Conservation (phyloP, 2,888 invertebrate genomes). For the Timema cristinae region DNA sequence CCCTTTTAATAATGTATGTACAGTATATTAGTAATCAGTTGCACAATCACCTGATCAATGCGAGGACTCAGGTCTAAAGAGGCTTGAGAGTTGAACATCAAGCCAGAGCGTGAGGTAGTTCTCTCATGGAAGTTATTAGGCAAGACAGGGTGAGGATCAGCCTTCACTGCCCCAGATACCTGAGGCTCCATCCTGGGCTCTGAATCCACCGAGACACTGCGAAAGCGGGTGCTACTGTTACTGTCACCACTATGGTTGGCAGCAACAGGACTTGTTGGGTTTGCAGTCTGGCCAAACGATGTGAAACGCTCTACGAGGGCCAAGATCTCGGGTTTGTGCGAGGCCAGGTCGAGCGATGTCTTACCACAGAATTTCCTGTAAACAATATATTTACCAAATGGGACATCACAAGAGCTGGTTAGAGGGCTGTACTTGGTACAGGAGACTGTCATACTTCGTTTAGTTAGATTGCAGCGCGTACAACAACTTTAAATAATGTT, state of each 20-base stretch:
- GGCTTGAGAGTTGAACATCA: conserved; percentile 23
- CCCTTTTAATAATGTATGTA: too few species aligned
- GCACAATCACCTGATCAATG: conserved; percentile 34
- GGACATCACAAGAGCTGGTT: too few species aligned
- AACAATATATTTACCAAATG: conserved; percentile 10
- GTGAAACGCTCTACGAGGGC: conserved; percentile 34
- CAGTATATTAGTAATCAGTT: too few species aligned
- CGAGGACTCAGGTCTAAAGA: conserved; percentile 35
- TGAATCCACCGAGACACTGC: conserved; percentile 18
- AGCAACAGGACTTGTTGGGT: conserved; percentile 15
- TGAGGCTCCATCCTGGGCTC: neutral
- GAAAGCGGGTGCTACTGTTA: conserved; percentile 11
- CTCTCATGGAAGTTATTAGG: neutral
- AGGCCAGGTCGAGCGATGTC: conserved; percentile 44
- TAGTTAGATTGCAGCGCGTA: too few species aligned
- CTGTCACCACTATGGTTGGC: conserved; percentile 23
- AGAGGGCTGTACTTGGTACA: too few species aligned
- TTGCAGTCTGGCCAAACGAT: conserved; percentile 20
- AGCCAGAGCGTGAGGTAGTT: conserved; percentile 1
- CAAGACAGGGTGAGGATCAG: too few species aligned
- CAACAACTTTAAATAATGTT: too few species aligned
- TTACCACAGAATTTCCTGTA: conserved; percentile 44
- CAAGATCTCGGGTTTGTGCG: conserved; percentile 41
- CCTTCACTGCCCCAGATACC: neutral
- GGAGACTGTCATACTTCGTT: too few species aligned